Conservation (phyloP, 2,113 vertebrate species). For the Toxostoma redivivum region DNA sequence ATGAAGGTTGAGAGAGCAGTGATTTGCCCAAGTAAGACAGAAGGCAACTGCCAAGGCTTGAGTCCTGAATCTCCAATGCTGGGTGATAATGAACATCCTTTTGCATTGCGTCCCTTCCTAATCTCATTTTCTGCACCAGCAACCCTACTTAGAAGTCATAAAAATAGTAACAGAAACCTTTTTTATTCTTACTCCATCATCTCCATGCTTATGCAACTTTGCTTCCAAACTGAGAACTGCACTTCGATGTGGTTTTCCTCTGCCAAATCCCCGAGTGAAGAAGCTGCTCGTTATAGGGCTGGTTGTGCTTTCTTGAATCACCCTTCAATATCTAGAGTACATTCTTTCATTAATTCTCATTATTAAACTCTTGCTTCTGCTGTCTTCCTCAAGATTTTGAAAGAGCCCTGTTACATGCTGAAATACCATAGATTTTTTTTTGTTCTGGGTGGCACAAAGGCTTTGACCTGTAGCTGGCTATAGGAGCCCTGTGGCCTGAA, state of each 20-base stretch:
- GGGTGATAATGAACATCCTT: neutral
- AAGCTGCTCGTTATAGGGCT: neutral
- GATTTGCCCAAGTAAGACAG: neutral
- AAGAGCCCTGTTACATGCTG: neutral
- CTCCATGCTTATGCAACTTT: neutral
- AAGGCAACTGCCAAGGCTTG: neutral
- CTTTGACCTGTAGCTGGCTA: neutral
- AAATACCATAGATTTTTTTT: neutral
- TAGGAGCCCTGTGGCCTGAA: neutral
- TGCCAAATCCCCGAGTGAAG: neutral
- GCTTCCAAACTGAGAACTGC: neutral
- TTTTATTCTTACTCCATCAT: neutral
- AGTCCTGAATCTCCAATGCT: neutral
- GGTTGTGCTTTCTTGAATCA: neutral
- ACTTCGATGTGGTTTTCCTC: neutral
- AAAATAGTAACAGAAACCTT: neutral
- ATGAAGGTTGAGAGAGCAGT: neutral
- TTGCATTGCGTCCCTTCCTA: neutral
- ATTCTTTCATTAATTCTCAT: neutral
- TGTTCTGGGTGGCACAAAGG: neutral
- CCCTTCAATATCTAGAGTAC: neutral
- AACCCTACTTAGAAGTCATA: neutral
- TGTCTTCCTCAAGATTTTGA: neutral
- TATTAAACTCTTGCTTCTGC: neutral
- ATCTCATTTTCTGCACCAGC: neutral